Base-by-base conservation (phyloP, 64 coral and sea anemone species). In the Stichodactyla mertensii region DNA sequence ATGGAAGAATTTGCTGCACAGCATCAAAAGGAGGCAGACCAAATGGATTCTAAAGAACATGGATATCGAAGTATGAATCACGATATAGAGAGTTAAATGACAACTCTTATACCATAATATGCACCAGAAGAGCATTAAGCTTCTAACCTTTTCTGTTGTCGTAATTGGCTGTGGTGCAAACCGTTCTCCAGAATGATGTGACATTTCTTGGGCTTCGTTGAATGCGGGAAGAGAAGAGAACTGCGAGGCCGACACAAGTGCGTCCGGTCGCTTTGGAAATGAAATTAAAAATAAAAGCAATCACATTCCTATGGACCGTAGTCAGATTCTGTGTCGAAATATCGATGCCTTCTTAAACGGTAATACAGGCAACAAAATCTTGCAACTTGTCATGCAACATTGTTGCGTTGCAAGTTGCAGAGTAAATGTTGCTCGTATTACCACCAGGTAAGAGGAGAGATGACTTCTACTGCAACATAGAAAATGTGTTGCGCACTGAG, bases 1-100 rank as follows among this genome's bases (percentile, higher is more conserved):
- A 51, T 10, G 94, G 94, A 57, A 95, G 88, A 57, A 95, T 64
- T 19, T 79, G 88, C 61, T 89, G 92, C 1, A 95, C 94, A 15
- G 94, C 94, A 84, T 95, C 82, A 78, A 92, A 82, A 82, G 91
- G 88, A 19, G 94, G 94, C 53, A 95, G 91, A 15, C 94, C 94
- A 67, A 87, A 92, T 55, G 64, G 85, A 51, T 86, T 85, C 94
- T 95, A 26, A 51, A 64, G 20, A 64, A 2, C 13, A 45, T 45
- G 36, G 36, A 45, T 45, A 45, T 45, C 36, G 28, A 45, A 45
- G 36, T 45, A 45, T 45, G 3, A 45, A 66, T 66, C 7, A 66
- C 9, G 6, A n/a, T 4, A 66, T 22, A 66, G 15, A 52, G 26
- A 79, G 24, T 28, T 6, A 51, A 52, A 15, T 79, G 16, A 79